A percentile compares a stretch with the other conserved stretches of the same genome.
Conservation (phyloP, 2,888 invertebrate species). For the Xylophagus ater region DNA sequence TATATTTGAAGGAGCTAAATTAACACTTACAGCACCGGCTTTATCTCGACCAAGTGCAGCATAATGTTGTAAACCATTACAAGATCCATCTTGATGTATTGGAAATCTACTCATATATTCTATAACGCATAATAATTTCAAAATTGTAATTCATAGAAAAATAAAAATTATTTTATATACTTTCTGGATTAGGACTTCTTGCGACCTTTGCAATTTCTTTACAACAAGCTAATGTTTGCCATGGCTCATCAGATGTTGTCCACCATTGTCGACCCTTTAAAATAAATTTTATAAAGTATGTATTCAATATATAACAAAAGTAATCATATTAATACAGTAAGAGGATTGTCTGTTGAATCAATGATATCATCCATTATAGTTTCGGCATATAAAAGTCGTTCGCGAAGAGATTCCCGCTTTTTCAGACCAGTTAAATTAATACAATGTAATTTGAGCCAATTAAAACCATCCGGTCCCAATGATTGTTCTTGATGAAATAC, state of each 20-base stretch:
- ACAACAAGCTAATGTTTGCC: slow-evolving; percentile 96
- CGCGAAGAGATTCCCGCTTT: slow-evolving; percentile 64
- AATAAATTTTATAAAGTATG: slow-evolving; percentile 13
- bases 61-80: slow-evolving; percentile 98
- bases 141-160: background rate
- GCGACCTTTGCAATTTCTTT: slow-evolving; percentile 81
- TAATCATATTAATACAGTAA: slow-evolving; percentile 33
- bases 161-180: slow-evolving; percentile 23
- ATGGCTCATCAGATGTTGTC: slow-evolving; percentile 87
- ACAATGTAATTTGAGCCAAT: slow-evolving; percentile 91
- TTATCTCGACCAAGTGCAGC: slow-evolving; percentile 94
- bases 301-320: too few species aligned
- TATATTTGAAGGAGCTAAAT: slow-evolving; percentile 56
- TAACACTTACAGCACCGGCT: slow-evolving; percentile 84
- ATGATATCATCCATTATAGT: slow-evolving; percentile 72
- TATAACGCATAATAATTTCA: slow-evolving; percentile 20
- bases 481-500: slow-evolving; percentile 71
- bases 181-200: slow-evolving; percentile 50
- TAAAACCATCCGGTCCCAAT: slow-evolving; percentile 72
- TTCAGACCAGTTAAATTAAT: slow-evolving; percentile 89
- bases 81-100: slow-evolving; percentile 97
- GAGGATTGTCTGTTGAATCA: slow-evolving; percentile 88
- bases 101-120: slow-evolving; percentile 72
- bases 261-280: slow-evolving; percentile 78
- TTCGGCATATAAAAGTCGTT: slow-evolving; percentile 72